phyloP scores from a whole-genome alignment of 1,140 invertebrate species.

The Drosophila miranda region DNA sequence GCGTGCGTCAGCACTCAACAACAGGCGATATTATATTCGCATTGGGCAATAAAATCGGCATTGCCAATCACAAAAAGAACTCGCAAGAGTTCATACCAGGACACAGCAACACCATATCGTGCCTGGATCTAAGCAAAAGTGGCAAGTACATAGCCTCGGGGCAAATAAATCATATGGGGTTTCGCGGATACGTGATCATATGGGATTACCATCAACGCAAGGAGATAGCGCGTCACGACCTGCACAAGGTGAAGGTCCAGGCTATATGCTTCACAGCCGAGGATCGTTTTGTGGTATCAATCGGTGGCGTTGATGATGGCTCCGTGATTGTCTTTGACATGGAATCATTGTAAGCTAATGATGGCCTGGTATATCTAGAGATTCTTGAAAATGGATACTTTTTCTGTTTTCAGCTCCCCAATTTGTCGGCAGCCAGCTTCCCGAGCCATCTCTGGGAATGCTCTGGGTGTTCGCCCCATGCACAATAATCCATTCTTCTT shows the following conservation, averaged over 20 bases:
- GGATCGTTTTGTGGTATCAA: slow-evolving; percentile 90
- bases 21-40: slow-evolving; percentile 90
- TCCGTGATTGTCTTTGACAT: slow-evolving; percentile 90
- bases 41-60: slow-evolving; percentile 92
- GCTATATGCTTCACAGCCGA: slow-evolving; percentile 91
- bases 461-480: slow-evolving; percentile 84
- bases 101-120: slow-evolving; percentile 92
- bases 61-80: slow-evolving; percentile 88
- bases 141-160: slow-evolving; percentile 94
- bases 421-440: slow-evolving; percentile 87
- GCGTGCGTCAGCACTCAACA: slow-evolving; percentile 90
- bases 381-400: too few species aligned
- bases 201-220: slow-evolving; percentile 90
- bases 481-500: slow-evolving; percentile 85
- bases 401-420: slow-evolving; percentile 70
- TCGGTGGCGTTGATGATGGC: slow-evolving; percentile 95
- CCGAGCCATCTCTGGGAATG: slow-evolving; percentile 87
- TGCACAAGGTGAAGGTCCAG: slow-evolving; percentile 94
- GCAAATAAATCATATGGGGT: slow-evolving; percentile 94
- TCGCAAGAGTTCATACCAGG: slow-evolving; percentile 91
- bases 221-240: slow-evolving; percentile 87
- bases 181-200: slow-evolving; percentile 93
- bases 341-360: slow-evolving; percentile 82
- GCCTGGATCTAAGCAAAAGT: slow-evolving; percentile 88
- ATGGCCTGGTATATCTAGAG: background rate